Evolutionary conservation across 2,888 invertebrate genomes (phyloP), one percentile per base, ranked within the genome.

Genomic region (Lamellibrachia satsuma): DNA sequence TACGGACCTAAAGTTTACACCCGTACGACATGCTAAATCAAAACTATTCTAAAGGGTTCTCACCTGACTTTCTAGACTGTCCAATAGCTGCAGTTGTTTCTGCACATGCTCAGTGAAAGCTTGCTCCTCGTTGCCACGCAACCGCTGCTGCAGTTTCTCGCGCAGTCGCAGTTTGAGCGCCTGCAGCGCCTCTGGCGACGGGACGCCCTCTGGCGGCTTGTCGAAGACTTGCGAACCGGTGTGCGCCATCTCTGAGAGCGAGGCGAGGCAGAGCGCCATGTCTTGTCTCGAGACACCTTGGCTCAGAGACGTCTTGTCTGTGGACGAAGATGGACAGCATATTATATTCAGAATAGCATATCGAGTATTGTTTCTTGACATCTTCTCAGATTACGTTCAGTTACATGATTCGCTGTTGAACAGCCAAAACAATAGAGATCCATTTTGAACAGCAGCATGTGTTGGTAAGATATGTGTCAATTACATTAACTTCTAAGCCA

Each of bases 191-290:
- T 92, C 90, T 8, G 90, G 90, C 52, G 39, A 39, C n/a, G 52
- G 75, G 39, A 75, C 52, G 51, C n/a, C 92, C 52, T 90, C 92
- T 22, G 90, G 91, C 22, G 92, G 90, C 15, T 60, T 27, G 57
- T 91, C 92, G 91, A 91, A 91, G 39, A 92, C 52, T 9, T 91
- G 91, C 75, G 75, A 75, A n/a, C 93, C 93, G n/a, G 92, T 93
- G 91, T 93, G 92, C 27, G 93, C 93, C 93, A 93, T 93, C 22
- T 92, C 90, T 15, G 92, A 57, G 11, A 93, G 60, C 15, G 93
- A 93, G 27, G 93, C 92, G 60, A 93, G 91, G 57, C 93, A 93
- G 2, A 57, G 90, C 8, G 93, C 92, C 91, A 93, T 52, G 27
- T 93, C 92, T 8, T 93, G 93, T 39, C 60, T 91, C 1, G 93